Evolutionary conservation across 2,113 vertebrate species (phyloP).

Genomic region (Grantiella picta): DNA sequence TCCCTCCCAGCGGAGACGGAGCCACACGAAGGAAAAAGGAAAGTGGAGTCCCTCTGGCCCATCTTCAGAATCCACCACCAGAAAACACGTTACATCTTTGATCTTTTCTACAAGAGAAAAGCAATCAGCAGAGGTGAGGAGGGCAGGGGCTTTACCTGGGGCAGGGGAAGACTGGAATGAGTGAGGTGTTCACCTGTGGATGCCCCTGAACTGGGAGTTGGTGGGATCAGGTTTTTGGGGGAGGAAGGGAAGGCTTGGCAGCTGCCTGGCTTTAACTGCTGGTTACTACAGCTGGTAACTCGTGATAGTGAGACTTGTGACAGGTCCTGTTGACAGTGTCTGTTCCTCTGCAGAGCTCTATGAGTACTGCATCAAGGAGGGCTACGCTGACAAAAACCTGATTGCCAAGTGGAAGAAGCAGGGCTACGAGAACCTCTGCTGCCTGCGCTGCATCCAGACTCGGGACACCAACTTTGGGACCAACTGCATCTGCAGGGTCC

Average conservation of each 20-base stretch:
- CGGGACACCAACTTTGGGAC: slow-evolving; percentile 98
- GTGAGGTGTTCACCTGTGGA: neutral
- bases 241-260: neutral
- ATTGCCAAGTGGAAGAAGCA: slow-evolving; percentile 99
- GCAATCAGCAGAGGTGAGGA: slow-evolving; percentile 93
- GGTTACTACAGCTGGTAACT: neutral
- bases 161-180: neutral
- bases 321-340: neutral
- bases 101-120: slow-evolving; percentile 97
- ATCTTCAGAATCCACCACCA: slow-evolving; percentile 98
- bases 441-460: slow-evolving; percentile 95
- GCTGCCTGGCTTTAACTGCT: neutral
- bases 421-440: slow-evolving; percentile 96
- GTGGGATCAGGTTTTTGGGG: neutral
- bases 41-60: slow-evolving; percentile 96
- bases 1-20: slow-evolving; percentile 85
- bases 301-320: neutral
- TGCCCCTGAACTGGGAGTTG: neutral
- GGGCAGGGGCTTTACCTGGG: neutral
- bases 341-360: slow-evolving; percentile 83
- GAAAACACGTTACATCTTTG: slow-evolving; percentile 94
- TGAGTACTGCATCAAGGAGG: slow-evolving; percentile 96
- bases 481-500: slow-evolving; percentile 97
- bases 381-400: slow-evolving; percentile 96
- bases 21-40: slow-evolving; percentile 94